Evolutionary conservation across 2,113 vertebrate species (phyloP).

Genomic region (Panthera uncia): DNA sequence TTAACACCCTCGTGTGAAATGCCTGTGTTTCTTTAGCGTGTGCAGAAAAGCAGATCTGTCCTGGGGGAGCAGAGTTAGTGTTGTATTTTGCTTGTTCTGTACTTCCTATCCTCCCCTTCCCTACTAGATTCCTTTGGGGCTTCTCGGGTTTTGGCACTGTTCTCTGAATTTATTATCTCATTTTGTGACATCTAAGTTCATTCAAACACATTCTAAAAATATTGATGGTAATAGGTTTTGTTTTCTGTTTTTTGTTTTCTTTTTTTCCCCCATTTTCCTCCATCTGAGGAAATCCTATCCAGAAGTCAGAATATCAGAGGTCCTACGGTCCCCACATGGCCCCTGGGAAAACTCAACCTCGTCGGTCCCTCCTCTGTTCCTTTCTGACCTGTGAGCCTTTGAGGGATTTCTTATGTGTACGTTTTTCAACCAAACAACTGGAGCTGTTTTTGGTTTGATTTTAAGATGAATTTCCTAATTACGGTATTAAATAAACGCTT

Average conservation of each 20-base stretch:
- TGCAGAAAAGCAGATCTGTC: not conserved
- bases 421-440: not conserved
- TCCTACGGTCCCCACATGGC: not conserved
- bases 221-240: not conserved
- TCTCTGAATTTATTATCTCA: not conserved
- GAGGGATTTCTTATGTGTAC: not conserved
- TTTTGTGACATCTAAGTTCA: not conserved
- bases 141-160: not conserved
- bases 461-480: not conserved
- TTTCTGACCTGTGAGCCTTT: not conserved
- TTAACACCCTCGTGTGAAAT: not conserved
- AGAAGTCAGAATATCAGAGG: not conserved
- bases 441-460: not conserved
- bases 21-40: not conserved
- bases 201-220: not conserved
- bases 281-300: not conserved
- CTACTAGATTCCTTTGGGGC: not conserved
- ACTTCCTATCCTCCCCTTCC: not conserved
- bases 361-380: not conserved
- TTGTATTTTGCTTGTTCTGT: not conserved
- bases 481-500: not conserved
- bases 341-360: not conserved
- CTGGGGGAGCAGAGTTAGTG: not conserved
- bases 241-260: no score
- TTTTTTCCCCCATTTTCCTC: not conserved